Evolutionary conservation across 1,140 invertebrate species (phyloP).

Genomic region (Diorhabda sublineata): DNA sequence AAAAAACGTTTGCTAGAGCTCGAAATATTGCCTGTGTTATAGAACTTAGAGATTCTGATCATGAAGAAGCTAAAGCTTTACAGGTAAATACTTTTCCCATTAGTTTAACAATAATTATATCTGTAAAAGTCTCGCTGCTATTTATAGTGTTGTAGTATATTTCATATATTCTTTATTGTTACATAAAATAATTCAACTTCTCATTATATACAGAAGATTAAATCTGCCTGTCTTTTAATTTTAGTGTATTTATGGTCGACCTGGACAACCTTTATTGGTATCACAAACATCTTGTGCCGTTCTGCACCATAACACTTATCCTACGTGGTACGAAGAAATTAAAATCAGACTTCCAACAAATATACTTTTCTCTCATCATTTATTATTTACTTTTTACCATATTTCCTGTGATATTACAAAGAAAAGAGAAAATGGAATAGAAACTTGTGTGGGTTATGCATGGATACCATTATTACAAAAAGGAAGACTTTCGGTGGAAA

Average conservation of each 20-base stretch:
- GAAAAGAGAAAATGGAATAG: constrained; percentile 72
- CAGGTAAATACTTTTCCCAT: constrained; percentile 51
- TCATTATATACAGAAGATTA: no score
- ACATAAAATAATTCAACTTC: no score
- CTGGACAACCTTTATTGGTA: constrained; percentile 61
- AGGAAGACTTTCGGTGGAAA: constrained; percentile 75
- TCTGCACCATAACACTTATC: constrained; percentile 76
- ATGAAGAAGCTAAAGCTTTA: constrained; percentile 63
- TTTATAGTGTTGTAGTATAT: no score
- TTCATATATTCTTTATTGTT: no score
- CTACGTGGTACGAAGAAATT: constrained; percentile 85
- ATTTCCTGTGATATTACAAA: constrained; percentile 83
- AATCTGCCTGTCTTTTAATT: constrained; percentile 27
- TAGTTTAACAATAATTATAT: no score
- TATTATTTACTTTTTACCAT: constrained; percentile 87
- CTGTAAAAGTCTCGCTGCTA: no score
- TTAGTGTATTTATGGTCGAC: constrained; percentile 72
- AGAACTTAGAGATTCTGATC: constrained; percentile 77
- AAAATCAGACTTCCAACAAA: constrained; percentile 79
- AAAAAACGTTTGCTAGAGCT: constrained; percentile 82
- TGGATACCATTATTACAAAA: constrained; percentile 83
- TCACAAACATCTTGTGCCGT: constrained; percentile 65
- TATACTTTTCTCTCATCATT: constrained; percentile 71
- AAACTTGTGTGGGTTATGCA: constrained; percentile 85
- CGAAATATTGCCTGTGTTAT: constrained; percentile 87